Percentiles rank a stretch among this genome's conserved stretches.
Conservation (phyloP, 2,888 invertebrate genomes). For the Erebia palarica region DNA sequence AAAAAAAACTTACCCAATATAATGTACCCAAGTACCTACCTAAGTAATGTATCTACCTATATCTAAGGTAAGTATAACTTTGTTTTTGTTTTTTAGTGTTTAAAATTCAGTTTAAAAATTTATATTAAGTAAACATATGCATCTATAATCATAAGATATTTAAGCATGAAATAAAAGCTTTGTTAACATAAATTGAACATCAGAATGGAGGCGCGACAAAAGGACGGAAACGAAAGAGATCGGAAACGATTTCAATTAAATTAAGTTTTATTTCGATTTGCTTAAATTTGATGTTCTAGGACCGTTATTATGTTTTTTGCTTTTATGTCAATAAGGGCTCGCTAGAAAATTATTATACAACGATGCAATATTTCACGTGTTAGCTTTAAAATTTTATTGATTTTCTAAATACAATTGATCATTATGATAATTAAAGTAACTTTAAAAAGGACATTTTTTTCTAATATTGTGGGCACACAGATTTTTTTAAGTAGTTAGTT, state of each 20-base stretch:
- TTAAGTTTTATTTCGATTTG: slow-evolving; percentile 9
- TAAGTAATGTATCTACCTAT: too few species aligned
- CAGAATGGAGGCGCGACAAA: slow-evolving; percentile 35
- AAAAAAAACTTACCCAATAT: too few species aligned
- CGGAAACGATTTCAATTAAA: slow-evolving; percentile 37
- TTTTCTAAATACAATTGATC: too few species aligned
- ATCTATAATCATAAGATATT: background rate
- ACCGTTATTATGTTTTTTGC: background rate
- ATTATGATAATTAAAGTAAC: too few species aligned
- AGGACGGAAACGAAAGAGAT: slow-evolving; percentile 41
- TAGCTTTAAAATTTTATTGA: too few species aligned
- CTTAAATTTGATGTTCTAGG: slow-evolving; percentile 16
- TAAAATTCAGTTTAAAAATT: slow-evolving; percentile 26
- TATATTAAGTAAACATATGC: too few species aligned
- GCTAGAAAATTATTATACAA: background rate
- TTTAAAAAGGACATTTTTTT: too few species aligned
- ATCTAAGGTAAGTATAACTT: background rate
- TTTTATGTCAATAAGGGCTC: background rate
- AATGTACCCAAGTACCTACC: too few species aligned
- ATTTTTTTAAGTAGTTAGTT: too few species aligned
- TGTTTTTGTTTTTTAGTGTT: background rate
- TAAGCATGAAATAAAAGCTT: slow-evolving; percentile 16
- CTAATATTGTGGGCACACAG: too few species aligned
- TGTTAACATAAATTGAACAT: slow-evolving; percentile 38
- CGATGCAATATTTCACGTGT: background rate